These are phyloP conservation scores for Bedellia somnulentella DNA, from an alignment of 2,888 invertebrate species.

Conservation along the genomic window DNA sequence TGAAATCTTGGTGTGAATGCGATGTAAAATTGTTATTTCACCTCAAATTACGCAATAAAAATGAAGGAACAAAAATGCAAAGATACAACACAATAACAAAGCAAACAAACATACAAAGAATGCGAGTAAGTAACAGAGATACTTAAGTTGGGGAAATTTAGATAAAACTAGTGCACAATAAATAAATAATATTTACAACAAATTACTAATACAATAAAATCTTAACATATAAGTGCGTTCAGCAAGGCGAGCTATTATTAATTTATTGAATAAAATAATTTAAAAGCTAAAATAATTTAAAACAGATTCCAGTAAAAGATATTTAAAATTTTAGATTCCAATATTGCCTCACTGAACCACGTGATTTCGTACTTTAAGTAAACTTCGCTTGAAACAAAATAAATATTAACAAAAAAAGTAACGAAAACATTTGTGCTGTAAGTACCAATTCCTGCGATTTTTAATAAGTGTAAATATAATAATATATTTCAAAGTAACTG, in stretches of 20 bases:
- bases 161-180: constrained; percentile 12
- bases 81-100: constrained; percentile 42
- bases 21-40: too few species aligned
- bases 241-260: constrained; percentile 4
- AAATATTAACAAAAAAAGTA: constrained; percentile 26
- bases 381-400: constrained; percentile 33
- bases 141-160: constrained; percentile 15
- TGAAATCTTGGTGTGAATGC: too few species aligned
- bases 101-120: constrained; percentile 20
- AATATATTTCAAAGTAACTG: background rate
- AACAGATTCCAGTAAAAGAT: too few species aligned
- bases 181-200: constrained; percentile 8
- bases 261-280: background rate
- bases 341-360: too few species aligned
- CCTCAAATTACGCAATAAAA: too few species aligned
- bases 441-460: constrained; percentile 22
- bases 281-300: background rate
- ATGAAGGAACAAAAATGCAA: too few species aligned
- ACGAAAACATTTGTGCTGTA: constrained; percentile 42
- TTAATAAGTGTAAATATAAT: background rate
- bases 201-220: too few species aligned
- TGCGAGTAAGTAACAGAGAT: constrained; percentile 38
- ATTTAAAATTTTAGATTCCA: too few species aligned
- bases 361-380: constrained; percentile 28
- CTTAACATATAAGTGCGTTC: too few species aligned